A percentile compares a stretch with the other conserved stretches of the same genome.
These are phyloP conservation scores for Oreochromis niloticus DNA, from an alignment of 2,113 vertebrate species.

Conservation along the genomic window DNA sequence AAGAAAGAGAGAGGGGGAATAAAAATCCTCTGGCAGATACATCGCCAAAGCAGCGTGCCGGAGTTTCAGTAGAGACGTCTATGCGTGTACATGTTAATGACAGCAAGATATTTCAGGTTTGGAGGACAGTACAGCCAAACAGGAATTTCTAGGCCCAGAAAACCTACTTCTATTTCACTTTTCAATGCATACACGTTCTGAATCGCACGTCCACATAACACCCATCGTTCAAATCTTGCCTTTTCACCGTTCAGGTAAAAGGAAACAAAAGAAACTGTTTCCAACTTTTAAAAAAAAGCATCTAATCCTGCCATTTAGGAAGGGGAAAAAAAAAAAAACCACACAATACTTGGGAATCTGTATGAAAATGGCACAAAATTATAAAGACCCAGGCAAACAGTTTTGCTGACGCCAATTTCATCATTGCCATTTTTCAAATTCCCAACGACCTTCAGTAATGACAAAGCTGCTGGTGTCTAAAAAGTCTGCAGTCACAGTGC, in stretches of 20 bases:
- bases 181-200: background rate
- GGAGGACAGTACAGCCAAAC: background rate
- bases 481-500: accelerated
- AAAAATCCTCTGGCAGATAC: background rate
- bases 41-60: background rate
- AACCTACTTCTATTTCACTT: background rate
- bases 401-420: background rate
- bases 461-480: background rate
- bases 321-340: background rate
- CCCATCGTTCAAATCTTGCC: background rate
- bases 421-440: background rate
- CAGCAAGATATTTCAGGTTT: background rate
- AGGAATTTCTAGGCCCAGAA: background rate
- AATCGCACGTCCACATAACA: background rate
- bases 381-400: background rate
- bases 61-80: background rate
- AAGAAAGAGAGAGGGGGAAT: background rate
- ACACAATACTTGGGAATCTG: background rate
- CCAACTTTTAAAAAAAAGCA: background rate
- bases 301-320: background rate
- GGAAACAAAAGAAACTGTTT: background rate
- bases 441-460: background rate
- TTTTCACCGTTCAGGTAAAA: background rate
- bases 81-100: background rate
- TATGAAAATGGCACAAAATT: background rate